phyloP scores from a whole-genome alignment of 1,140 invertebrate species.

The Helicoverpa zea region DNA sequence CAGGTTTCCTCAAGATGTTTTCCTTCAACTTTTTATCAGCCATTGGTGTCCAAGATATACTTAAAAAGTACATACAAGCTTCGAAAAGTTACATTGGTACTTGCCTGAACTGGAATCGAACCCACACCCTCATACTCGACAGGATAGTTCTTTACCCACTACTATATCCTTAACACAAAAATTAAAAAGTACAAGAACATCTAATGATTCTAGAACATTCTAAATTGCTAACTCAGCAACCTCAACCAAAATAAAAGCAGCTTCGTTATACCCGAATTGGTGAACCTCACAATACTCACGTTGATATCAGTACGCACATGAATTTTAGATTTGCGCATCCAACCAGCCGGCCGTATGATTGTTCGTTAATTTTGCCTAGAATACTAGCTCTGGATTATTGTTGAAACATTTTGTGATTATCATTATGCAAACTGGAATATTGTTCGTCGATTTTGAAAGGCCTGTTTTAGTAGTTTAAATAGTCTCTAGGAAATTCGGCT shows the following conservation, averaged over 20 bases:
- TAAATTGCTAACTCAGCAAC: neutral
- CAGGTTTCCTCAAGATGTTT: no score
- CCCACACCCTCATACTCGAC: no score
- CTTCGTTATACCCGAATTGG: slow-evolving; percentile 39
- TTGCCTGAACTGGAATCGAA: no score
- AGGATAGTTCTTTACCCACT: no score
- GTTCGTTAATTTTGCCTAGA: slow-evolving; percentile 26
- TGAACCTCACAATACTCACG: slow-evolving; percentile 28
- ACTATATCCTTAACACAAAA: neutral
- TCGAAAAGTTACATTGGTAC: no score
- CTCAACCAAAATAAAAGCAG: neutral
- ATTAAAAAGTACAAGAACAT: neutral
- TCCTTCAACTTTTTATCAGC: no score
- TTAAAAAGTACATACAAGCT: no score
- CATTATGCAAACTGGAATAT: neutral
- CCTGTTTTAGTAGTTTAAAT: no score
- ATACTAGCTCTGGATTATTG: slow-evolving; percentile 11
- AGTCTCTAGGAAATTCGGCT: no score
- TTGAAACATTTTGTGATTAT: neutral
- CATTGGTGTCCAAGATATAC: no score
- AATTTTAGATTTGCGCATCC: slow-evolving; percentile 41
- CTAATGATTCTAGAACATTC: neutral
- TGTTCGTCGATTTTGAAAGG: no score
- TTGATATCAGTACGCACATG: slow-evolving; percentile 23
- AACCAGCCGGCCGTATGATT: slow-evolving; percentile 12